Evolutionary conservation across 2,888 invertebrate genomes (phyloP).

Genomic region (Caenorhabditis plicata): DNA sequence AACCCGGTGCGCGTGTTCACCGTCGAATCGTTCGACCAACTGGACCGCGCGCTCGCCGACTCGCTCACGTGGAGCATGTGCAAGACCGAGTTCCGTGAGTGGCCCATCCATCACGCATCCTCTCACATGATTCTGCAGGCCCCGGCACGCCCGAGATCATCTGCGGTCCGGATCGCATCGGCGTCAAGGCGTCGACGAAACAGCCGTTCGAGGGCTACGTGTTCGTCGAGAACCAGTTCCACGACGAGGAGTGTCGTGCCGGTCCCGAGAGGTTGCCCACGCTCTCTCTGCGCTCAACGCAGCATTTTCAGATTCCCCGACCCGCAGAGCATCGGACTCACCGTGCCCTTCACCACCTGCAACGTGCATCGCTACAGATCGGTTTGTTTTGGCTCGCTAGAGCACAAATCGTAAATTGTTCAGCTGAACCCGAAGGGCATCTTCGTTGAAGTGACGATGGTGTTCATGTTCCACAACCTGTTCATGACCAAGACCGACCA

Average conservation of each 20-base stretch:
- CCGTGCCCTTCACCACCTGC: slow-evolving; percentile 62
- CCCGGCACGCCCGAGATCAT: slow-evolving; percentile 65
- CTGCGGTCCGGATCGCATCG: slow-evolving; percentile 63
- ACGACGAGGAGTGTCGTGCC: slow-evolving; percentile 57
- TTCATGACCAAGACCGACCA: slow-evolving; percentile 66
- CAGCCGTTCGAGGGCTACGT: slow-evolving; percentile 65
- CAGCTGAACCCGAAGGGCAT: slow-evolving; percentile 64
- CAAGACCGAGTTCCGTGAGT: slow-evolving; percentile 61
- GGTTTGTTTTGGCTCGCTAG: slow-evolving; percentile 26
- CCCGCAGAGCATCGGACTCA: slow-evolving; percentile 57
- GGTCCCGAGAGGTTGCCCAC: slow-evolving; percentile 60
- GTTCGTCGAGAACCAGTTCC: slow-evolving; percentile 64
- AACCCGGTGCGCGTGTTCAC: slow-evolving; percentile 62
- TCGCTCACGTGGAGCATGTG: slow-evolving; percentile 65
- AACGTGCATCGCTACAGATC: slow-evolving; percentile 65
- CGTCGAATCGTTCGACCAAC: slow-evolving; percentile 62
- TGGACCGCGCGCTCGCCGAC: slow-evolving; percentile 59
- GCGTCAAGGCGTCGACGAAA: slow-evolving; percentile 64
- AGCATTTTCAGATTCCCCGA: too few relatives aligned
- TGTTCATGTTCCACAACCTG: slow-evolving; percentile 64
- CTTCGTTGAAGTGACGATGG: slow-evolving; percentile 62
- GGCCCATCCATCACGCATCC: not conserved
- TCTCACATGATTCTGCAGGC: slow-evolving; percentile 34
- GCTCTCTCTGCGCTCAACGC: too few relatives aligned
- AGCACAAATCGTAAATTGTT: slow-evolving; percentile 4